A percentile compares a stretch with the other conserved stretches of the same genome.
These are phyloP conservation scores for Styela clava DNA, from an alignment of 23 tunicate genomes.

Conservation along the genomic window DNA sequence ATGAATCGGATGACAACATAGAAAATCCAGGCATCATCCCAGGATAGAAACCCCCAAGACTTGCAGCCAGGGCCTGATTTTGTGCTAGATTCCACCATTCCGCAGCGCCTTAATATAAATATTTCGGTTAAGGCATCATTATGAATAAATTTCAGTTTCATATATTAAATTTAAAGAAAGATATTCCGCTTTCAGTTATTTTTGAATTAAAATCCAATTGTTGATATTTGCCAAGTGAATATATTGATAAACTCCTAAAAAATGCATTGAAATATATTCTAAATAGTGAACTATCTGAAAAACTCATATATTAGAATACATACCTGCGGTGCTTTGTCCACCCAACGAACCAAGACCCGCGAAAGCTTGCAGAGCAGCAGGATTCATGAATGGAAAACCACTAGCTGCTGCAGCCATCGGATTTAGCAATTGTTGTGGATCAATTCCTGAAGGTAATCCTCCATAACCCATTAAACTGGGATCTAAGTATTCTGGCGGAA, in stretches of 20 bases:
- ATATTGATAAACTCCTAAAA: no score
- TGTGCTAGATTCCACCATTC: constrained; percentile 29
- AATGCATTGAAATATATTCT: no score
- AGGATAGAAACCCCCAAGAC: constrained; percentile 26
- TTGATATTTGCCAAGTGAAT: no score
- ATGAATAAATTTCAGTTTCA: no score
- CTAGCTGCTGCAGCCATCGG: constrained; percentile 40
- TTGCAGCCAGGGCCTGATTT: constrained; percentile 26
- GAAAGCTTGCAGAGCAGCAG: constrained; percentile 37
- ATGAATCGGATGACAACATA: constrained; percentile 1
- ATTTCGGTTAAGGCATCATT: no score
- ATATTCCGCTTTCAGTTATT: no score
- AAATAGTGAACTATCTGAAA: no score
- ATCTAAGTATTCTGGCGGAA: constrained; percentile 46
- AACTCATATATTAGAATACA: no score
- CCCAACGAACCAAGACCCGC: constrained; percentile 10
- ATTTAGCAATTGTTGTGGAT: constrained; percentile 30
- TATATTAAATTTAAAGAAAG: no score
- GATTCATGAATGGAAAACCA: constrained; percentile 44
- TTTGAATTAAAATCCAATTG: no score
- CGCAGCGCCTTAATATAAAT: constrained; percentile 6
- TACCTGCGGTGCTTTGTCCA: constrained; percentile 21
- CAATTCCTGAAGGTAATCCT: constrained; percentile 23
- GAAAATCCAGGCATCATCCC: constrained; percentile 24
- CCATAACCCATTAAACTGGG: constrained; percentile 32